Evolutionary conservation across 2,888 invertebrate species (phyloP).

Genomic region (Petrolisthes cinctipes): DNA sequence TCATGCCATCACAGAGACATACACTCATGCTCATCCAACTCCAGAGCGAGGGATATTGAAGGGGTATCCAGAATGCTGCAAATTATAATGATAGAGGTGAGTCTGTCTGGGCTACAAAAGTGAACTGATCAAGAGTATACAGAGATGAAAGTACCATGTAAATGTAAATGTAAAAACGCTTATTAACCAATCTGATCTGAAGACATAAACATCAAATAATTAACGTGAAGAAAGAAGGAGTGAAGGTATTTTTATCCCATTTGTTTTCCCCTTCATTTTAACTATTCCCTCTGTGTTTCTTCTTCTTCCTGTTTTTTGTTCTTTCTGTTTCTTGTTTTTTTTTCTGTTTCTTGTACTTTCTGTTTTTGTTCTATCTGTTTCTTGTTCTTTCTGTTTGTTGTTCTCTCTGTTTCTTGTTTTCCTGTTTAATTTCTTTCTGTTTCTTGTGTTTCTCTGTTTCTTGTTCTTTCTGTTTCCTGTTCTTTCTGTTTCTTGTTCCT

Average conservation of each 20-base stretch:
- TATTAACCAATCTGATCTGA: too few species aligned
- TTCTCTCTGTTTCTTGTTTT: not conserved
- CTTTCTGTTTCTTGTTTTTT: not conserved
- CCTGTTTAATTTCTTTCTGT: not conserved
- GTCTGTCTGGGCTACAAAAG: too few species aligned
- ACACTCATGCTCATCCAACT: too few species aligned
- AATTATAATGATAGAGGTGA: too few species aligned
- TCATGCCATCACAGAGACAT: too few species aligned
- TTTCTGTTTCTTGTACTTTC: not conserved
- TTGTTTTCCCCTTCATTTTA: not conserved
- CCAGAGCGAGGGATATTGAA: too few species aligned
- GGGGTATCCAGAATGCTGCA: too few species aligned
- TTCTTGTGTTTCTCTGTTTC: not conserved
- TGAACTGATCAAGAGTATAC: too few species aligned
- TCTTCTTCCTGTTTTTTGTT: not conserved
- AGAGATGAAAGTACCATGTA: too few species aligned
- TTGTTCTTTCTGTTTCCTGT: not conserved
- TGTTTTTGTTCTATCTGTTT: not conserved
- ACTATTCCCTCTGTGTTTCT: not conserved
- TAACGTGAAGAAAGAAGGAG: too few species aligned
- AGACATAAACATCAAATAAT: too few species aligned
- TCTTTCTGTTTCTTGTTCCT: not conserved
- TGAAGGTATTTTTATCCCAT: not conserved
- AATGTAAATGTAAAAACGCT: too few species aligned
- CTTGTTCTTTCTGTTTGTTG: not conserved